Percentiles rank a stretch among this genome's conserved stretches.
phyloP scores from a whole-genome alignment of 2,113 vertebrate species.

The Taxidea taxus region DNA sequence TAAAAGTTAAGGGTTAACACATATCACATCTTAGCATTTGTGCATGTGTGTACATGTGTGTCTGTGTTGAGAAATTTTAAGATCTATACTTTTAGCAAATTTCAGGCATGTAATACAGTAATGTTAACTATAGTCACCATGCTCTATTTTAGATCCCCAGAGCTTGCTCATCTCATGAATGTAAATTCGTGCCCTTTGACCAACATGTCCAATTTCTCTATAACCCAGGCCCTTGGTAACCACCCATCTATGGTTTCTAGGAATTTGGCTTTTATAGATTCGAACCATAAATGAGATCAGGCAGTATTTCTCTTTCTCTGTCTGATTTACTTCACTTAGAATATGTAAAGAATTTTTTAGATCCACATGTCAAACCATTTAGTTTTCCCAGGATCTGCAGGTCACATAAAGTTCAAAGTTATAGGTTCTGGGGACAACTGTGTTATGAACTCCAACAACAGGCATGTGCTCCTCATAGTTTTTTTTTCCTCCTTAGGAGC shows the following conservation, averaged over 20 bases:
- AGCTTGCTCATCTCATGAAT: not conserved
- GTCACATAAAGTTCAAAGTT: not conserved
- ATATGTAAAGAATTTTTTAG: not conserved
- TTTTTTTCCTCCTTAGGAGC: not conserved
- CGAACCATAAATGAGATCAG: not conserved
- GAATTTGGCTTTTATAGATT: not conserved
- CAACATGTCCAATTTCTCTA: not conserved
- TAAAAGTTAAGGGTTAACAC: not conserved
- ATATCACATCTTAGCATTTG: not conserved
- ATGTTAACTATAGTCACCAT: not conserved
- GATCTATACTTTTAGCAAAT: not conserved
- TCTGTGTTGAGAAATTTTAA: not conserved
- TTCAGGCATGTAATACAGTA: not conserved
- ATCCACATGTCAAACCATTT: not conserved
- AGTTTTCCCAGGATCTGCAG: not conserved
- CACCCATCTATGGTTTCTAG: not conserved
- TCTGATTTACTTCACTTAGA: not conserved
- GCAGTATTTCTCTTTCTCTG: not conserved
- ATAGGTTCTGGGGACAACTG: not conserved
- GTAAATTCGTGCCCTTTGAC: not conserved
- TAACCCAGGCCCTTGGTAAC: not conserved
- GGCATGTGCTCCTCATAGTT: not conserved
- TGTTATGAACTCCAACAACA: not conserved
- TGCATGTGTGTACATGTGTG: not conserved
- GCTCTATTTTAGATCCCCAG: not conserved